Conservation (phyloP, 2,888 invertebrate species). For the Cheilosia urbana region DNA sequence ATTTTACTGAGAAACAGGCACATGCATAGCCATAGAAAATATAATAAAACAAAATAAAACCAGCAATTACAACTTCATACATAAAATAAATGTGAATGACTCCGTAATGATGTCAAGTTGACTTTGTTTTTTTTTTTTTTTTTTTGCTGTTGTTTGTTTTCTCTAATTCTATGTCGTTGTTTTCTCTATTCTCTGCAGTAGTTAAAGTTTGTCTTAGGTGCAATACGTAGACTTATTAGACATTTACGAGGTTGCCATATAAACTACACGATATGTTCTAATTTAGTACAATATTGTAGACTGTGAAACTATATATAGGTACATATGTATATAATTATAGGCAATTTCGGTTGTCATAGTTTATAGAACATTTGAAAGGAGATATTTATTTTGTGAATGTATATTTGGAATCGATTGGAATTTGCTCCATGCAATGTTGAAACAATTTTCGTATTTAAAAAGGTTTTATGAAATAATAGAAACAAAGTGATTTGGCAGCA, state of each 20-base stretch:
- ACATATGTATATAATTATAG: too few relatives aligned
- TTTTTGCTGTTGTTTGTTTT: constrained; percentile 16
- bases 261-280: constrained; percentile 31
- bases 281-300: constrained; percentile 32
- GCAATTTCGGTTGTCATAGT: too few relatives aligned
- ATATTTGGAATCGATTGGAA: too few relatives aligned
- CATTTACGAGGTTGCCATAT: constrained; percentile 39
- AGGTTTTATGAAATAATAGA: too few relatives aligned
- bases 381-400: too few relatives aligned
- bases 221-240: constrained; percentile 29
- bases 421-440: too few relatives aligned
- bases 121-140: constrained; percentile 64
- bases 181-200: constrained; percentile 49
- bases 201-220: constrained; percentile 47
- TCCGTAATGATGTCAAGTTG: constrained; percentile 77
- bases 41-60: constrained; percentile 44
- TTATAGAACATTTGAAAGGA: too few relatives aligned
- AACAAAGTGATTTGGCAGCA: too few relatives aligned
- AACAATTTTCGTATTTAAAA: too few relatives aligned
- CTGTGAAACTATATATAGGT: not conserved
- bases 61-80: constrained; percentile 44
- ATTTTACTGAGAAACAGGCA: constrained; percentile 27
- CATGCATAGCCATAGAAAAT: constrained; percentile 11
- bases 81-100: constrained; percentile 76
- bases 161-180: constrained; percentile 46